phyloP scores from a whole-genome alignment of 1,140 invertebrate species.

The Macrobrachium rosenbergii region DNA sequence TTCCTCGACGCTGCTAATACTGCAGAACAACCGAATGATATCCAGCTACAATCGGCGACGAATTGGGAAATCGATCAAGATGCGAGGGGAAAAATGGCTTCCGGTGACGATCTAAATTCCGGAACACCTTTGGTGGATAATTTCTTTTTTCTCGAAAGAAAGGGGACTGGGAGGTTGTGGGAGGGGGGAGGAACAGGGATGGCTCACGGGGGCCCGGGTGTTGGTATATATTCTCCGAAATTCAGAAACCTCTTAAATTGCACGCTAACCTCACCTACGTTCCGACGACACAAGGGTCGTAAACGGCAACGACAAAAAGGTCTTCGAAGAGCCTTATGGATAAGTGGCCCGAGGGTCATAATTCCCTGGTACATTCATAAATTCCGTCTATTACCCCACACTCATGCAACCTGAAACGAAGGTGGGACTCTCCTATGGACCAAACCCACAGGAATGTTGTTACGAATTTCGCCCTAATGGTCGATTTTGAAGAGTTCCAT shows the following conservation, averaged over 20 bases:
- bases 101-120: no score
- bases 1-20: neutral
- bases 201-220: neutral
- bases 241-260: constrained; percentile 57
- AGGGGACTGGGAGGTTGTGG: neutral
- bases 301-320: constrained; percentile 15
- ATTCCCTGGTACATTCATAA: constrained; percentile 34
- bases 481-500: neutral
- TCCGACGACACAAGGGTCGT: constrained; percentile 34
- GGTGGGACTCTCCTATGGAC: constrained; percentile 31
- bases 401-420: constrained; percentile 64
- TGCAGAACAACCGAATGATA: neutral
- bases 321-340: constrained; percentile 12
- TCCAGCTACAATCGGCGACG: neutral
- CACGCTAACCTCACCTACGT: constrained; percentile 61
- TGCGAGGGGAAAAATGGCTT: no score
- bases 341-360: constrained; percentile 12
- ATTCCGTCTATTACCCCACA: constrained; percentile 53
- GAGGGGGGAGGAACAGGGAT: neutral
- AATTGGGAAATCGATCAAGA: constrained; percentile 10
- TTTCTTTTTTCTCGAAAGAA: constrained; percentile 3
- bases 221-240: constrained; percentile 44
- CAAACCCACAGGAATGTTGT: constrained; percentile 4
- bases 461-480: neutral
- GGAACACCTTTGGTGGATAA: neutral